Percentiles rank a stretch among this genome's conserved stretches.
Evolutionary conservation across 2,113 vertebrate genomes (phyloP).

Genomic region (Periophthalmodon schlosseri): DNA sequence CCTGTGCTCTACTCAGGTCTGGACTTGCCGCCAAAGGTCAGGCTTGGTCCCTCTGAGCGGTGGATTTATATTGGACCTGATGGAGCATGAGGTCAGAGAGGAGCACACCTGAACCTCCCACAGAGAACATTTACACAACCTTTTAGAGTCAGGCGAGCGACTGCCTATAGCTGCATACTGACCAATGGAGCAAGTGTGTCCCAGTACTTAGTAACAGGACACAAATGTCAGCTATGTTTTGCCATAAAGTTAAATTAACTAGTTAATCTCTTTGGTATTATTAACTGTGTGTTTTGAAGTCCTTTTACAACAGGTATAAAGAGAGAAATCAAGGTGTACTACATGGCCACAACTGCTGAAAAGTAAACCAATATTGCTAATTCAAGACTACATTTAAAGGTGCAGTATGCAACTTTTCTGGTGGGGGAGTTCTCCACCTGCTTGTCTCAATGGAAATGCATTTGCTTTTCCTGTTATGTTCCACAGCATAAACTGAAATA

Average conservation of each 20-base stretch:
- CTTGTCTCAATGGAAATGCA: background rate
- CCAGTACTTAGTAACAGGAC: background rate
- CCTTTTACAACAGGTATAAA: too few relatives aligned
- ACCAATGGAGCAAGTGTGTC: constrained; percentile 17
- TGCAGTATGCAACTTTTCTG: too few relatives aligned
- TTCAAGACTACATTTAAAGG: too few relatives aligned
- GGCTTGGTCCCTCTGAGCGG: constrained; percentile 10
- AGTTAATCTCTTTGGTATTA: too few relatives aligned
- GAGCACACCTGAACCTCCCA: background rate
- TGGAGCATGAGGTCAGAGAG: constrained; percentile 49
- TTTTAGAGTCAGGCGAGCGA: constrained; percentile 14
- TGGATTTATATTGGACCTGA: constrained; percentile 58
- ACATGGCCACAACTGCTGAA: too few relatives aligned
- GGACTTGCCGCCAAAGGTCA: constrained; percentile 53
- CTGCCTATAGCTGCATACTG: background rate
- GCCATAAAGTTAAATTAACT: background rate
- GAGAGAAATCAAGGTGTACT: too few relatives aligned
- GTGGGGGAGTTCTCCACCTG: background rate
- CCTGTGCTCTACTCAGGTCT: constrained; percentile 3
- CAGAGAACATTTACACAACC: constrained; percentile 28
- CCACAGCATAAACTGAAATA: too few relatives aligned
- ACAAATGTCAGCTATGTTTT: background rate
- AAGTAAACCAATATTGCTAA: too few relatives aligned
- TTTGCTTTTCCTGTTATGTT: background rate
- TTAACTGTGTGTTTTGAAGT: too few relatives aligned